These are phyloP conservation scores for Dasypus novemcinctus DNA, from an alignment of 2,113 vertebrate species.

Conservation along the genomic window DNA sequence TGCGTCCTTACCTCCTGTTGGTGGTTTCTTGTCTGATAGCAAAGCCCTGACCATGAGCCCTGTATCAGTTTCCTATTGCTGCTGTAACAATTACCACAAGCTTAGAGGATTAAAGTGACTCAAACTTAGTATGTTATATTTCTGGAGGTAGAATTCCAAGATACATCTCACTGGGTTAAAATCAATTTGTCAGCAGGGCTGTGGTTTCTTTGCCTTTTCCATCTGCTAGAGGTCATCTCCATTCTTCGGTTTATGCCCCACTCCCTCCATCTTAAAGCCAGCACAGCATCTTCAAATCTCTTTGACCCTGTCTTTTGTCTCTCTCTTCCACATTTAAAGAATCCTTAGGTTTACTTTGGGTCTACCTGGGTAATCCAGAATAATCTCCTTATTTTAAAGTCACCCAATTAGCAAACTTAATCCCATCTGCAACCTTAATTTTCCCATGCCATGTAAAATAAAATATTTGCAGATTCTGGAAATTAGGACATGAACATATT, in stretches of 20 bases:
- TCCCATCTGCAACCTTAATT: neutral
- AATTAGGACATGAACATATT: neutral
- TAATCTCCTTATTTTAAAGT: neutral
- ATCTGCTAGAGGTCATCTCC: neutral
- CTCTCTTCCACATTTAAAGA: neutral
- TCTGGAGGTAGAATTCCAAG: neutral
- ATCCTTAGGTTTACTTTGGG: accelerated
- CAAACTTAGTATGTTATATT: neutral
- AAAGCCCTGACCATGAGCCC: neutral
- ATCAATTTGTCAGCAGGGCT: neutral
- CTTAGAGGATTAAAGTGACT: neutral
- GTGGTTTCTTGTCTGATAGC: neutral
- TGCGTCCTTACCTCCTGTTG: neutral
- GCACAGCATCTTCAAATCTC: too few species aligned
- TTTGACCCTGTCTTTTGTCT: neutral
- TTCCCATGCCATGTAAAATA: accelerated
- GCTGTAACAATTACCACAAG: neutral
- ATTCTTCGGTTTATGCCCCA: neutral
- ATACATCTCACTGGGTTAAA: neutral
- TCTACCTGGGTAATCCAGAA: neutral
- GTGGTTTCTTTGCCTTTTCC: neutral
- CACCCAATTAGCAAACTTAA: neutral
- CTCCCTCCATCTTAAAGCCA: neutral
- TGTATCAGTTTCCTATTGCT: neutral
- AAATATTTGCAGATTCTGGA: neutral